A percentile compares a stretch with the other conserved stretches of the same genome.
Conservation (phyloP, 2,888 invertebrate species). For the Aquatica leii region DNA sequence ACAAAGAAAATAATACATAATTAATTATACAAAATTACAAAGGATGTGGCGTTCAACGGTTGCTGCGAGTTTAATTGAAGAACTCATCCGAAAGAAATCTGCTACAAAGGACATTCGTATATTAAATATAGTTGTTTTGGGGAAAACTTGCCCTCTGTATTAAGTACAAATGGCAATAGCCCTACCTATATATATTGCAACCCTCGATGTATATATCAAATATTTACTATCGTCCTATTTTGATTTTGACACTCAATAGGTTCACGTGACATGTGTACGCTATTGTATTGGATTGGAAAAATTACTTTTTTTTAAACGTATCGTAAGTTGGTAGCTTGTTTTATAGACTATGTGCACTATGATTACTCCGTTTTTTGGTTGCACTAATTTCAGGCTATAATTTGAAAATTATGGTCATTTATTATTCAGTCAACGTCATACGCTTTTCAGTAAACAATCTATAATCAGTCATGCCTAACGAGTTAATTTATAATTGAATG, state of each 20-base stretch:
- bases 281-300: background rate
- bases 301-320: too few relatives aligned
- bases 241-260: slow-evolving; percentile 20
- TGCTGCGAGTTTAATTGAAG: too few relatives aligned
- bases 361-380: background rate
- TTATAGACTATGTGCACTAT: too few relatives aligned
- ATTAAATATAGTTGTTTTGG: slow-evolving; percentile 3
- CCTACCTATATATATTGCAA: slow-evolving; percentile 23
- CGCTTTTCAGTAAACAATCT: slow-evolving; percentile 13
- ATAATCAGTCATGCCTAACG: slow-evolving; percentile 14
- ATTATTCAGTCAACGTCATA: slow-evolving; percentile 23
- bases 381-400: slow-evolving; percentile 8
- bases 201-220: slow-evolving; percentile 30
- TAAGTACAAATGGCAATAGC: slow-evolving; percentile 15
- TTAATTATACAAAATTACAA: too few relatives aligned
- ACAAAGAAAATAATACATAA: too few relatives aligned
- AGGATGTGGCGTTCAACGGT: too few relatives aligned
- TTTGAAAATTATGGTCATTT: slow-evolving; percentile 11
- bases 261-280: slow-evolving; percentile 11
- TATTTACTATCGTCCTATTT: slow-evolving; percentile 26
- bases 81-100: too few relatives aligned
- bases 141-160: slow-evolving; percentile 22
- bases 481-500: slow-evolving; percentile 20
- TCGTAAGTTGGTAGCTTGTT: too few relatives aligned
- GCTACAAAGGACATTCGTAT: too few relatives aligned